A percentile compares a stretch with the other conserved stretches of the same genome.
phyloP scores from a whole-genome alignment of 2,888 invertebrate genomes.

The Rhingia rostrata region DNA sequence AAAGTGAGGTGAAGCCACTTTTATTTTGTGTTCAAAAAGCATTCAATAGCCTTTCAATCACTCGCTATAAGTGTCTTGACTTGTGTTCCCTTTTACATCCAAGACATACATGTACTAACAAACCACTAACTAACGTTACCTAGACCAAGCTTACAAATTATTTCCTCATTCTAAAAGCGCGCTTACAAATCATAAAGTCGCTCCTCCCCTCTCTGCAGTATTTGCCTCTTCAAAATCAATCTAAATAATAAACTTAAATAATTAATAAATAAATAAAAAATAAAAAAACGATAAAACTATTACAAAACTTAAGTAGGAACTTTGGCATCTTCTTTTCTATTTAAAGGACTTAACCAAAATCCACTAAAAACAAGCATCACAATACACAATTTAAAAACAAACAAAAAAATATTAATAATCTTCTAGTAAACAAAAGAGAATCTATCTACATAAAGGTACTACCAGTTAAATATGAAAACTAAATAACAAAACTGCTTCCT shows the following conservation, averaged over 20 bases:
- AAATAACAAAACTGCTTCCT: constrained; percentile 59
- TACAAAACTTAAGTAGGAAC: constrained; percentile 22
- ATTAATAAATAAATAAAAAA: constrained; percentile 77
- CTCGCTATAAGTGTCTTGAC: no score
- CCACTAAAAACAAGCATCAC: constrained; percentile 73
- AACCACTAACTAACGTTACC: background rate
- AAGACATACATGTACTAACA: background rate
- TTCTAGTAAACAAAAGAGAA: constrained; percentile 1
- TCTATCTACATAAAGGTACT: constrained; percentile 3
- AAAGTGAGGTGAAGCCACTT: no score
- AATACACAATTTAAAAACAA: background rate
- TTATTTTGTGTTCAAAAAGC: no score
- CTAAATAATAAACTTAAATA: constrained; percentile 29
- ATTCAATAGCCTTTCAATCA: no score
- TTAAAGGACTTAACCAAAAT: constrained; percentile 29
- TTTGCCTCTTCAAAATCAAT: background rate
- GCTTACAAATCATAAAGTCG: background rate
- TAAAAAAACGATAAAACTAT: constrained; percentile 76
- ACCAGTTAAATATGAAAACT: constrained; percentile 21
- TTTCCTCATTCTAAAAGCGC: background rate
- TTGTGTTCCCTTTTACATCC: background rate
- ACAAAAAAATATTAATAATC: background rate
- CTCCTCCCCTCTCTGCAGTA: background rate
- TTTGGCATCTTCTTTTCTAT: constrained; percentile 11
- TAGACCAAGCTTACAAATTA: background rate